Base-by-base conservation (phyloP, 2,888 invertebrate species). In the Abrostola tripartita region DNA sequence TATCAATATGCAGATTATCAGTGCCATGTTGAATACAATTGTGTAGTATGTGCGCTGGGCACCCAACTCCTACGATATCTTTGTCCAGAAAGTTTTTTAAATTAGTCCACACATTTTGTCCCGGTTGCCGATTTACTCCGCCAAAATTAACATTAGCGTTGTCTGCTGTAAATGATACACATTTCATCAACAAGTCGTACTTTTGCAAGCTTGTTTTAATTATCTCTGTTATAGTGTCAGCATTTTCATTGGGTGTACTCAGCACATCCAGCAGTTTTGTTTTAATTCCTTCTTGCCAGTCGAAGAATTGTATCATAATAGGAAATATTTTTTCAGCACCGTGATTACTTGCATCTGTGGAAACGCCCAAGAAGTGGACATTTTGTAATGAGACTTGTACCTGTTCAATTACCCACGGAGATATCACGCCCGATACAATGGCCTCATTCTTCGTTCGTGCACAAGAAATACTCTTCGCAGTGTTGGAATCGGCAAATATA, bases 131-230 rank as follows among this genome's bases (percentile, higher is more conserved):
- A 53, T 62, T 54, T 12, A 79, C 60, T 8, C 82, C 83, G 35
- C 85, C 83, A 70, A 86, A 85, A 70, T 85, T 86, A n/a, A 77
- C 78, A 68, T 85, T 85, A 24, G 78, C 77, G 65, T 87, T 85
- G 56, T 84, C 83, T 38, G 71, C 84, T 38, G 77, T 76, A 59
- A 83, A 83, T 52, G 78, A 69, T 24, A 81, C 65, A 60, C 70
- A 72, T 82, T 84, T 83, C 1, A 1, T 11, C 40, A 50, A 36
- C 40, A 61, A 41, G 24, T 49, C 54, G 36, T 61, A 49, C 60
- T 74, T 70, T 55, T 69, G 59, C 58, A 79, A 67, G 47, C 56
- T 75, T 68, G 65, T 65, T 61, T 65, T 67, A 61, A 78, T 75
- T 58, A 79, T 71, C 47, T 74, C 61, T 11, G 74, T 63, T 52